phyloP scores from a whole-genome alignment of 2,888 invertebrate genomes.

The Drosophila kokeensis region DNA sequence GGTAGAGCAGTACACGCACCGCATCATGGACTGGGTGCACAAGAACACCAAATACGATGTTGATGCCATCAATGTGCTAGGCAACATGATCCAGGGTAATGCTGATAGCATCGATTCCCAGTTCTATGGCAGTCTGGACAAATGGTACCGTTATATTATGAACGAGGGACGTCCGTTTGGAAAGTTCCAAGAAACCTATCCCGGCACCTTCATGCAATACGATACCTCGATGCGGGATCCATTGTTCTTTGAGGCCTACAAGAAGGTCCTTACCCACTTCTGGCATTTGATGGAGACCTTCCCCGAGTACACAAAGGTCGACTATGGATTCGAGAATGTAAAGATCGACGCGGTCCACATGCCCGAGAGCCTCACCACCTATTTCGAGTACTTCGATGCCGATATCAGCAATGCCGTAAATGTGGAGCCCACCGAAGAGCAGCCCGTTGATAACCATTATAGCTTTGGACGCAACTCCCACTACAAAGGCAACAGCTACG shows the following conservation, averaged over 20 bases:
- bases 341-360: conserved; percentile 88
- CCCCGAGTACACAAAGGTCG: conserved; percentile 87
- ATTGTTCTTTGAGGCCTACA: conserved; percentile 89
- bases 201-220: conserved; percentile 87
- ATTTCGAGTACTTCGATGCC: conserved; percentile 89
- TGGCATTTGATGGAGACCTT: conserved; percentile 87
- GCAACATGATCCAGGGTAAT: conserved; percentile 87
- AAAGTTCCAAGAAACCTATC: conserved; percentile 75
- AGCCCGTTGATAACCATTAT: conserved; percentile 48
- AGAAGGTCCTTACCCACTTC: conserved; percentile 87
- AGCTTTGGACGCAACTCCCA: conserved; percentile 82
- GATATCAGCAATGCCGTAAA: conserved; percentile 86
- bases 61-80: conserved; percentile 85
- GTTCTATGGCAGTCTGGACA: conserved; percentile 86
- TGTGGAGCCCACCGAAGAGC: conserved; percentile 84
- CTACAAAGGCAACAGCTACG: conserved; percentile 84
- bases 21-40: conserved; percentile 87
- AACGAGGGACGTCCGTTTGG: conserved; percentile 84
- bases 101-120: conserved; percentile 86
- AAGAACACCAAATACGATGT: conserved; percentile 69
- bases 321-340: conserved; percentile 88
- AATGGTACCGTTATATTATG: conserved; percentile 86
- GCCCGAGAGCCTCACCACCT: conserved; percentile 88
- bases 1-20: conserved; percentile 86
- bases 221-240: conserved; percentile 90